Evolutionary conservation across 2,888 invertebrate genomes (phyloP).

Genomic region (Aradus depressus): DNA sequence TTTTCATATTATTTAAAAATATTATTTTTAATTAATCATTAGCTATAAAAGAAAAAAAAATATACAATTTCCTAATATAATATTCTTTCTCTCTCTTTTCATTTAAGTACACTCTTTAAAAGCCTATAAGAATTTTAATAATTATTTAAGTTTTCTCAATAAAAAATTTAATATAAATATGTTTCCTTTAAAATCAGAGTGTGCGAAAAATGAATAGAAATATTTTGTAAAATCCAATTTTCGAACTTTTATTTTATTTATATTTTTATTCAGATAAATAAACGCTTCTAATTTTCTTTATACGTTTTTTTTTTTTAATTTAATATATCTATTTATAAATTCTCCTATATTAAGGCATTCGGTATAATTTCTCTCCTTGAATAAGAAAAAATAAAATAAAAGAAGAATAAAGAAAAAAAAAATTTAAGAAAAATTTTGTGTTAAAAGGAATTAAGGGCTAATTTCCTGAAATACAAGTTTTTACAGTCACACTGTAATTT

Average conservation of each 20-base stretch:
- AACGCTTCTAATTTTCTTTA: no score
- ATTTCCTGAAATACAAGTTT: not conserved
- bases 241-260: no score
- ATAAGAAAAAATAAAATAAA: not conserved
- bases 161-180: no score
- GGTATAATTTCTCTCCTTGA: not conserved
- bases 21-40: slow-evolving; percentile 14
- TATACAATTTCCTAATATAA: slow-evolving; percentile 16
- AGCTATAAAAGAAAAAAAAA: no score
- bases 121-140: no score
- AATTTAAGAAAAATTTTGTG: not conserved
- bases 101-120: not conserved
- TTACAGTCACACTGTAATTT: no score
- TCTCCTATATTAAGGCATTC: not conserved
- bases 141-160: no score
- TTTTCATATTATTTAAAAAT: no score
- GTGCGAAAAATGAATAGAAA: no score
- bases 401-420: slow-evolving; percentile 3
- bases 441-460: not conserved
- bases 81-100: slow-evolving; percentile 9
- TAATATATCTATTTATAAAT: slow-evolving; percentile 10
- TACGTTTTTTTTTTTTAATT: not conserved
- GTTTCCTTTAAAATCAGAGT: no score
- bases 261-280: no score
- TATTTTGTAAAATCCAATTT: no score